phyloP scores from a whole-genome alignment of 2,113 vertebrate species.

The Rhombomys opimus region DNA sequence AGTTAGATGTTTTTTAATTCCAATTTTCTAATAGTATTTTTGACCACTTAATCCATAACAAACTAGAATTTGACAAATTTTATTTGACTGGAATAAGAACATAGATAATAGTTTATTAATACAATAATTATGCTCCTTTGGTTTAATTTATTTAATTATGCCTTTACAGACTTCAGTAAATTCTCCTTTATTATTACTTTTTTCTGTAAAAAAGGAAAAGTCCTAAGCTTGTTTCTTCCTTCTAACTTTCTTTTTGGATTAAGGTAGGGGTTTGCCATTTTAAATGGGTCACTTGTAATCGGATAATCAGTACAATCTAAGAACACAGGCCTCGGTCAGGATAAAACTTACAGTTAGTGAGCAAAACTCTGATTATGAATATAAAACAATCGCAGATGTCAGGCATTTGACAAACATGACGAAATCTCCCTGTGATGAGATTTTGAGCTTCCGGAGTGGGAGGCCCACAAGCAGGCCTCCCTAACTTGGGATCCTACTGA shows the following conservation, averaged over 20 bases:
- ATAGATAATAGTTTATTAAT: background rate
- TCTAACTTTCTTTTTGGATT: constrained; percentile 39
- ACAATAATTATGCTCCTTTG: background rate
- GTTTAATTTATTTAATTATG: background rate
- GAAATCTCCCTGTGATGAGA: background rate
- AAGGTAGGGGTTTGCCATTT: constrained; percentile 28
- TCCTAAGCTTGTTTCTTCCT: constrained; percentile 41
- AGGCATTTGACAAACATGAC: background rate
- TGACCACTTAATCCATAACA: constrained; percentile 53
- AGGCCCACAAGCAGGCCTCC: background rate
- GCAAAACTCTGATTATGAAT: constrained; percentile 20
- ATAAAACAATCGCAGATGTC: constrained; percentile 4
- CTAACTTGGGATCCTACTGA: background rate
- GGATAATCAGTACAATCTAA: background rate
- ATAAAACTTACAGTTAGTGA: constrained; percentile 21
- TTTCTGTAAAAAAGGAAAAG: background rate
- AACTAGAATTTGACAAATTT: constrained; percentile 38
- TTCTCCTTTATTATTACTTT: constrained; percentile 3
- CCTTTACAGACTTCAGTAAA: constrained; percentile 52
- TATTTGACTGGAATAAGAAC: constrained; percentile 47
- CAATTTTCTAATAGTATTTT: constrained; percentile 64
- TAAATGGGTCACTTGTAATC: constrained; percentile 8
- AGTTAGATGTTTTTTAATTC: constrained; percentile 69
- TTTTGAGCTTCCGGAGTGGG: background rate
- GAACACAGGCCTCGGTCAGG: background rate